Evolutionary conservation across 2,797 vertebrate genomes (phyloP), one percentile per base, ranked within the genome.

Genomic region (Syncerus caffer): DNA sequence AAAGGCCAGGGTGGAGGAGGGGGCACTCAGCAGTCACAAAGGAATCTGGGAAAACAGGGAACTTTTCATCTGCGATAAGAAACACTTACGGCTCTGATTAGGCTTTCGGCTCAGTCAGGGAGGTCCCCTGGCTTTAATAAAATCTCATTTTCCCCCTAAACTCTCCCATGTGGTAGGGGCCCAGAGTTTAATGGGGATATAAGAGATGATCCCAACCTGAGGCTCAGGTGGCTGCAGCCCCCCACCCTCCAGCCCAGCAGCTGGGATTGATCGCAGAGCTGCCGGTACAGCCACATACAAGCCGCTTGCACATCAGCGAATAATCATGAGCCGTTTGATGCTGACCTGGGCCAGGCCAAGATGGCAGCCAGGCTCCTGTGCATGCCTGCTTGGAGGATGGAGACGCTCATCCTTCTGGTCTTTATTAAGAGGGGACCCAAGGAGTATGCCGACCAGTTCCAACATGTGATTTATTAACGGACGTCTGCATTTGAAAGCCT

Each of bases 101-200:
- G 98, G 96, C 90, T 97, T 98, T 98, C 96, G 97, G 94, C 96
- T 96, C 98, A 97, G 89, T 86, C 97, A 97, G 97, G 98, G 98
- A 96, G 13, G 98, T 98, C 98, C 98, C 98, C 98, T 98, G 98
- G 98, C 97, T 98, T 99, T 98, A 98, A 99, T 99, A 99, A 99
- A 98, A 98, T 97, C 97, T 98, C 98, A 97, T 99, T 98, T 98
- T 98, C 96, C 94, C 89, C 98, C 98, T 98, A 98, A 99, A 99
- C 98, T 98, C 98, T 98, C 98, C 98, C 98, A 98, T 97, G 98
- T 99, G 98, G 98, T 97, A 92, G 88, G 51, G 87, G 89, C 94
- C 97, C 93, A 89, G 92, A 97, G 98, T 98, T 99, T 98, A 98
- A 99, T 98, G 98, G 95, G 83, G 97, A 78, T 97, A 98, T 95